Evolutionary conservation across 2,113 vertebrate genomes (phyloP).

Genomic region (Albula glossodonta): DNA sequence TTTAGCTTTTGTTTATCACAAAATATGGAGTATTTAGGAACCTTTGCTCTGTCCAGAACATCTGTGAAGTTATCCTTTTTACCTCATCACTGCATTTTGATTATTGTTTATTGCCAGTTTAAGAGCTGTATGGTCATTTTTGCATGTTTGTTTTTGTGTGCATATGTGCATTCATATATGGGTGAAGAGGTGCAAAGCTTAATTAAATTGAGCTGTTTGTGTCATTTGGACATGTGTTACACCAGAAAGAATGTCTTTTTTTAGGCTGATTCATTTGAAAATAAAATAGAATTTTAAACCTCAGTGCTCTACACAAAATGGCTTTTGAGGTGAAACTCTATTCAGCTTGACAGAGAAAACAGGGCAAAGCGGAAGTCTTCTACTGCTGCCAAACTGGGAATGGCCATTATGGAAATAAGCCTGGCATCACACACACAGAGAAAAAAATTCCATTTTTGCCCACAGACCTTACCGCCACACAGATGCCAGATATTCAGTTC

Average conservation of each 20-base stretch:
- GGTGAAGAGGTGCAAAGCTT: constrained; percentile 5
- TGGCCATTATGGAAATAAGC: neutral
- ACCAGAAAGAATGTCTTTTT: constrained; percentile 24
- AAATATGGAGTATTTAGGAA: no score
- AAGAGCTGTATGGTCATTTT: no score
- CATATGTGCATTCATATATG: neutral
- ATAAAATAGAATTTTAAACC: constrained; percentile 27
- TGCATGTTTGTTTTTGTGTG: neutral
- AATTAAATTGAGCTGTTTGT: constrained; percentile 27
- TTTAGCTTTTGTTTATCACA: neutral
- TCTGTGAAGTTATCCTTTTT: no score
- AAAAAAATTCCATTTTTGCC: neutral
- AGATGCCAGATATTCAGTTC: neutral
- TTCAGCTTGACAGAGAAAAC: constrained; percentile 1
- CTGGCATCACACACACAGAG: neutral
- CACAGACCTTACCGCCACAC: neutral
- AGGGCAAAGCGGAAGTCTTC: neutral
- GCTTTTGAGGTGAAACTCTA: neutral
- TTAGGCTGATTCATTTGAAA: constrained; percentile 29
- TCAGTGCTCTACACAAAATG: constrained; percentile 20
- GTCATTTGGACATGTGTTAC: constrained; percentile 22
- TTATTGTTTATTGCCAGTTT: no score
- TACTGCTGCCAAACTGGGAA: neutral
- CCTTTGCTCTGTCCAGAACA: no score
- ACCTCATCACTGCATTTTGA: no score